A percentile compares a stretch with the other conserved stretches of the same genome.
Conservation (phyloP, 2,888 invertebrate species). For the Rhabditophanes sp. region DNA sequence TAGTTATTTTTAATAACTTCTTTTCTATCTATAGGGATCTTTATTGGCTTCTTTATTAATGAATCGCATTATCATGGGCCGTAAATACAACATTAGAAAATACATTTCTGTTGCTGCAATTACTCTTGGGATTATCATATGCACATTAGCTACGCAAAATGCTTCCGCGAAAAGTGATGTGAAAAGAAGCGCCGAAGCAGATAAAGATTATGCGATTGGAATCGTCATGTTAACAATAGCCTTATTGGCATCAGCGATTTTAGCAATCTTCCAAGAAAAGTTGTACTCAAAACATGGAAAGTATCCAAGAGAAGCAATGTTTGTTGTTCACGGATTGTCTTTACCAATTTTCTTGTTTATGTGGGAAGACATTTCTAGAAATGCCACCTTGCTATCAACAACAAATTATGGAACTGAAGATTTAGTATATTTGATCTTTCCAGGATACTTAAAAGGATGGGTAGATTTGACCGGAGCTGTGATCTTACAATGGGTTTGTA, state of each 20-base stretch:
- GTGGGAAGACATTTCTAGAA: constrained; percentile 60
- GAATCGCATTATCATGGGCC: constrained; percentile 74
- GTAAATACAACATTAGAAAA: constrained; percentile 58
- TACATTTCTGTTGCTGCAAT: constrained; percentile 82
- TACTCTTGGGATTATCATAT: constrained; percentile 74
- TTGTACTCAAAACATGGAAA: constrained; percentile 59
- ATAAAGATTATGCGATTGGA: constrained; percentile 9
- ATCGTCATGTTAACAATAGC: constrained; percentile 62
- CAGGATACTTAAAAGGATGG: constrained; percentile 1
- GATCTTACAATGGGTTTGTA: constrained; percentile 62
- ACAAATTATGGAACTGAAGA: neutral
- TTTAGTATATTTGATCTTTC: constrained; percentile 3
- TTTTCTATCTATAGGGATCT: constrained; percentile 66
- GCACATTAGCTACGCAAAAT: constrained; percentile 58
- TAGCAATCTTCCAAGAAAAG: constrained; percentile 49
- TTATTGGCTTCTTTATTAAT: constrained; percentile 88
- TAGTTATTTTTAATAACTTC: too few relatives aligned
- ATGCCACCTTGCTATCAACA: constrained; percentile 49
- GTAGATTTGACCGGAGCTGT: constrained; percentile 4
- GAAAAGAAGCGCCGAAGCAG: too few relatives aligned
- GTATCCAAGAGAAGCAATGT: constrained; percentile 58
- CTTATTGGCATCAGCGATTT: constrained; percentile 70
- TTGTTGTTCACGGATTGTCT: constrained; percentile 63
- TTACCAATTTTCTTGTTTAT: constrained; percentile 73
- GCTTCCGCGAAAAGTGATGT: too few relatives aligned